Evolutionary conservation across 2,113 vertebrate genomes (phyloP).

Genomic region (Clarias batrachus): DNA sequence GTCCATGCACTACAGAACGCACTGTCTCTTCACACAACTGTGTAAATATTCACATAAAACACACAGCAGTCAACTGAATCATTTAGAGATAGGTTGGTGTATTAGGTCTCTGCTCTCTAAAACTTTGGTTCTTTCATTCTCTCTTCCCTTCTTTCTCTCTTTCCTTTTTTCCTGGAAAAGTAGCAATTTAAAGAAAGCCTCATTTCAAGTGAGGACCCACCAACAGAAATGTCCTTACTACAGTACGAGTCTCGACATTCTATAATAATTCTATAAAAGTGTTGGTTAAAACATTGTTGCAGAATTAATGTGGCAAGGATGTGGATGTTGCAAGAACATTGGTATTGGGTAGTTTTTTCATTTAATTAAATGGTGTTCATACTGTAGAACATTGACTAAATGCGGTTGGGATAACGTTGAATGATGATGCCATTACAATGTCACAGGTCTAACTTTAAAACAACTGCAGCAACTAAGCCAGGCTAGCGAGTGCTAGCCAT

Average conservation of each 20-base stretch:
- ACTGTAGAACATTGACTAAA: no score
- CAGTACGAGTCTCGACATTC: not conserved
- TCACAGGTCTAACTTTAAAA: no score
- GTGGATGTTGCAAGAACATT: no score
- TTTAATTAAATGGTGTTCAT: no score
- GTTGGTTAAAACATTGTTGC: no score
- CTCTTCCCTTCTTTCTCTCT: not conserved
- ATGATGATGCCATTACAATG: no score
- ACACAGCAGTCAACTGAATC: constrained; percentile 21
- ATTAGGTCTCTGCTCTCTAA: not conserved
- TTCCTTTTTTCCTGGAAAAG: not conserved
- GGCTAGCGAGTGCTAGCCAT: no score
- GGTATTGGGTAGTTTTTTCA: no score
- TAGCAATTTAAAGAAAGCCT: not conserved
- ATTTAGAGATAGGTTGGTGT: not conserved
- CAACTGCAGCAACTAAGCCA: no score
- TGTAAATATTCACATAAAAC: constrained; percentile 8
- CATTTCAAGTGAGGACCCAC: not conserved
- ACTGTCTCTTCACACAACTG: constrained; percentile 12
- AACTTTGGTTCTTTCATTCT: not conserved
- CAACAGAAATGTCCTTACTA: not conserved
- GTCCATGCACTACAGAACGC: not conserved
- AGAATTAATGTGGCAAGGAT: no score
- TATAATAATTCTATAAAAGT: not conserved
- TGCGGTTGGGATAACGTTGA: no score